Conservation (phyloP, 2,113 vertebrate genomes). For the Zosterops hypoxanthus region DNA sequence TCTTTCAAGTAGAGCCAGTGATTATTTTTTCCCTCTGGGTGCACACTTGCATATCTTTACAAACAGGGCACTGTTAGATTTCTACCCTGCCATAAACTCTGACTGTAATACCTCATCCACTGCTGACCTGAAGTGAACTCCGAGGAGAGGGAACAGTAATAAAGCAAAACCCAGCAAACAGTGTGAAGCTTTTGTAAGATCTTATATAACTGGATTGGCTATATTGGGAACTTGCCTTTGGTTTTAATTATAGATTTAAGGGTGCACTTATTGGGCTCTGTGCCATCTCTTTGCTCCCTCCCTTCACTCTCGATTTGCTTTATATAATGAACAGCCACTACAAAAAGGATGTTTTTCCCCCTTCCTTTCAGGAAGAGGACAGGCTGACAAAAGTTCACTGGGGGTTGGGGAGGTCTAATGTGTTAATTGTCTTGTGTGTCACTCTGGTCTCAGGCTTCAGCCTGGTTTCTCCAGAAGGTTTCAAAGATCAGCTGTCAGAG, state of each 20-base stretch:
- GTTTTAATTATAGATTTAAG: conserved; percentile 65
- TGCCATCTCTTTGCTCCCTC: conserved; percentile 54
- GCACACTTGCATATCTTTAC: conserved; percentile 40
- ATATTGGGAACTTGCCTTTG: conserved; percentile 58
- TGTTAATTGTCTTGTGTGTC: background rate
- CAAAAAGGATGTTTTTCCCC: conserved; percentile 22
- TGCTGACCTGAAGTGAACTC: conserved; percentile 68
- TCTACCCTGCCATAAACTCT: conserved; percentile 51
- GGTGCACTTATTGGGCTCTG: conserved; percentile 38
- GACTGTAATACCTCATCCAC: conserved; percentile 14
- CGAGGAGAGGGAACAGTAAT: conserved; percentile 9
- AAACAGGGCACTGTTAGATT: conserved; percentile 45
- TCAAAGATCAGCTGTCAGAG: background rate
- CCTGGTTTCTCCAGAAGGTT: background rate
- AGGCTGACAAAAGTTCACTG: conserved; percentile 28
- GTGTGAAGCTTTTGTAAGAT: conserved; percentile 44
- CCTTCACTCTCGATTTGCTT: conserved; percentile 31
- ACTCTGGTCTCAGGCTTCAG: background rate
- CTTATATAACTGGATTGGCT: conserved; percentile 59
- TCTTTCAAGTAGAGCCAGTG: conserved; percentile 55
- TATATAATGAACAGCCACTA: conserved; percentile 55
- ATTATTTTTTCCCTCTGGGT: conserved; percentile 44
- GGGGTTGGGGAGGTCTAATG: conserved; percentile 17
- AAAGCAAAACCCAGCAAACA: conserved; percentile 48
- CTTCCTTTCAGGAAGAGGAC: conserved; percentile 13